A percentile compares a stretch with the other conserved stretches of the same genome.
Conservation (phyloP, 2,797 vertebrate species). For the Naso thynnoides region DNA sequence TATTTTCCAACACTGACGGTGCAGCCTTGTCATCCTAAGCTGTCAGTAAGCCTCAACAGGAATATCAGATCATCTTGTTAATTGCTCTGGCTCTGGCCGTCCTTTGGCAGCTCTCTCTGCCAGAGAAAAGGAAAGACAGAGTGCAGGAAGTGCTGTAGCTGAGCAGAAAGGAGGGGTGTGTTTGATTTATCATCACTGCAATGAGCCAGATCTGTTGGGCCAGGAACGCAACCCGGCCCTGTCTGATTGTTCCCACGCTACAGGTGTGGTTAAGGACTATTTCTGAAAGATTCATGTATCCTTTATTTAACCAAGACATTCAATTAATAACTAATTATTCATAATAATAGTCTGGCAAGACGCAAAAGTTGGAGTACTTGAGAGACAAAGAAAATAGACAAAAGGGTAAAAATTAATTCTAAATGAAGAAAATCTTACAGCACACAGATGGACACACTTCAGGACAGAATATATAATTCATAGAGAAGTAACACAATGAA, state of each 20-base stretch:
- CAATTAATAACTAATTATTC: constrained; percentile 31
- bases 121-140: neutral
- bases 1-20: neutral
- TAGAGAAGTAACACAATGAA: neutral
- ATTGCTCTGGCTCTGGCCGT: constrained; percentile 14
- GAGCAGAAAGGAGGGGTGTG: constrained; percentile 24
- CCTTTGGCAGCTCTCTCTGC: constrained; percentile 5
- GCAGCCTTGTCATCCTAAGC: neutral
- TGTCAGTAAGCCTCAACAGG: neutral
- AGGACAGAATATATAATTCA: neutral
- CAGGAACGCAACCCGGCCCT: constrained; percentile 63
- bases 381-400: neutral
- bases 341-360: constrained; percentile 16
- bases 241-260: constrained; percentile 63
- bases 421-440: no score
- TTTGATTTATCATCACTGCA: constrained; percentile 58
- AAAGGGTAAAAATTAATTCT: no score
- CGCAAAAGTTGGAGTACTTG: neutral
- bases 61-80: neutral
- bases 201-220: constrained; percentile 57
- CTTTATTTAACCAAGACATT: constrained; percentile 25
- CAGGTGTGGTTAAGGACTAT: constrained; percentile 59
- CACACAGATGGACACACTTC: neutral
- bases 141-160: constrained; percentile 11
- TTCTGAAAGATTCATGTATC: neutral